phyloP scores from a whole-genome alignment of 2,888 invertebrate species.

The Hypselothyrea guttata region DNA sequence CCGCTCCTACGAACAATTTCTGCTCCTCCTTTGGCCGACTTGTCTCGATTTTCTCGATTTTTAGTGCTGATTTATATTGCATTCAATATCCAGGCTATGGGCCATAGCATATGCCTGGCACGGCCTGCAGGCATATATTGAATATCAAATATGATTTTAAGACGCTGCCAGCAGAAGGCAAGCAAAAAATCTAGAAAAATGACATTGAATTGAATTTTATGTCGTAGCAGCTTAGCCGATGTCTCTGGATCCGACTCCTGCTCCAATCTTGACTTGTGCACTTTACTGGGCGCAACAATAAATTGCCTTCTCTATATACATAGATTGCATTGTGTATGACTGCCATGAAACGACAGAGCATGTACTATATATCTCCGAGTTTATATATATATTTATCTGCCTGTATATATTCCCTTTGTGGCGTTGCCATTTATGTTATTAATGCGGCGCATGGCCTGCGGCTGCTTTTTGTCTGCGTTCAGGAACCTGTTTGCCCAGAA shows the following conservation, averaged over 20 bases:
- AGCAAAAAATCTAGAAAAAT: conserved; percentile 37
- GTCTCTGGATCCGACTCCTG: background rate
- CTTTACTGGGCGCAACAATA: conserved; percentile 56
- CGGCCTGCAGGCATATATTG: conserved; percentile 44
- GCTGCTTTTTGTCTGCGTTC: conserved; percentile 40
- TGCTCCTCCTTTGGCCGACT: too few relatives aligned
- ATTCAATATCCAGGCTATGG: too few relatives aligned
- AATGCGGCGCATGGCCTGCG: conserved; percentile 59
- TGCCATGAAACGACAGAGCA: conserved; percentile 16
- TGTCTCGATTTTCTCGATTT: conserved; percentile 23
- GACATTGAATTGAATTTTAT: conserved; percentile 67
- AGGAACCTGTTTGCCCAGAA: conserved; percentile 67
- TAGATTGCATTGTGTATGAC: conserved; percentile 65
- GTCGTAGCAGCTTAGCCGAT: conserved; percentile 45
- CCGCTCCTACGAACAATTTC: conserved; percentile 32
- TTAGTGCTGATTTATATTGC: conserved; percentile 63
- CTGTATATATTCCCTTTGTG: conserved; percentile 43
- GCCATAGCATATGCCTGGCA: conserved; percentile 5
- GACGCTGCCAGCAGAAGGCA: conserved; percentile 14
- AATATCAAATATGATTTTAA: conserved; percentile 67
- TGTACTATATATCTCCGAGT: conserved; percentile 14
- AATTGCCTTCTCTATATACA: conserved; percentile 59
- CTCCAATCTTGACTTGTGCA: conserved; percentile 24
- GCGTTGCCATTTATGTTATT: conserved; percentile 66
- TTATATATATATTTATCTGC: conserved; percentile 9